phyloP scores from a whole-genome alignment of 2,888 invertebrate genomes.

The Lasioglossum marginatum region DNA sequence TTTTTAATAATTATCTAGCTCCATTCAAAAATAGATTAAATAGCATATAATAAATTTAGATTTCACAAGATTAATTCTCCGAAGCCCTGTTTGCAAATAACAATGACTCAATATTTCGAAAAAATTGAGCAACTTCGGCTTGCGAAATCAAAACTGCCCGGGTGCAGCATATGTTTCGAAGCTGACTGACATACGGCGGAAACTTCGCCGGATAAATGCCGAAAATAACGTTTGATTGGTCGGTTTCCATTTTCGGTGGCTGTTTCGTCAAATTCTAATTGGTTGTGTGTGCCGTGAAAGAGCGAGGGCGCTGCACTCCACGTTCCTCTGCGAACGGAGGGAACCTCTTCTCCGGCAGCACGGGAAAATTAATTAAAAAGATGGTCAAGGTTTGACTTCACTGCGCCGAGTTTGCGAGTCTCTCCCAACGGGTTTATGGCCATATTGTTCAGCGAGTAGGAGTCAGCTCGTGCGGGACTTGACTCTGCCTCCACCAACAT shows the following conservation, averaged over 20 bases:
- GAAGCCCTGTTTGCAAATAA: not conserved
- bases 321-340: not conserved
- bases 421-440: slow-evolving; percentile 6
- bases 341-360: not conserved
- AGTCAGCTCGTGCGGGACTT: not conserved
- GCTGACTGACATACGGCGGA: not conserved
- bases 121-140: not conserved
- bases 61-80: not conserved
- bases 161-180: not conserved
- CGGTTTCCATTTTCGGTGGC: not conserved
- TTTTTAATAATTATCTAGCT: no score
- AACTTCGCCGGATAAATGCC: not conserved
- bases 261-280: not conserved
- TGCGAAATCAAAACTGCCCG: not conserved
- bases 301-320: not conserved
- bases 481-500: not conserved
- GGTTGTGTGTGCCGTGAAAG: not conserved
- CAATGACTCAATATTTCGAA: not conserved
- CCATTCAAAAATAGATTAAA: not conserved
- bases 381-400: slow-evolving; percentile 9
- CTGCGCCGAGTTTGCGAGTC: not conserved
- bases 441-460: not conserved
- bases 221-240: not conserved
- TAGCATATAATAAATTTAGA: not conserved
- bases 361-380: slow-evolving; percentile 4